These are phyloP conservation scores for Battus philenor DNA, from an alignment of 1,140 invertebrate genomes.

Conservation along the genomic window DNA sequence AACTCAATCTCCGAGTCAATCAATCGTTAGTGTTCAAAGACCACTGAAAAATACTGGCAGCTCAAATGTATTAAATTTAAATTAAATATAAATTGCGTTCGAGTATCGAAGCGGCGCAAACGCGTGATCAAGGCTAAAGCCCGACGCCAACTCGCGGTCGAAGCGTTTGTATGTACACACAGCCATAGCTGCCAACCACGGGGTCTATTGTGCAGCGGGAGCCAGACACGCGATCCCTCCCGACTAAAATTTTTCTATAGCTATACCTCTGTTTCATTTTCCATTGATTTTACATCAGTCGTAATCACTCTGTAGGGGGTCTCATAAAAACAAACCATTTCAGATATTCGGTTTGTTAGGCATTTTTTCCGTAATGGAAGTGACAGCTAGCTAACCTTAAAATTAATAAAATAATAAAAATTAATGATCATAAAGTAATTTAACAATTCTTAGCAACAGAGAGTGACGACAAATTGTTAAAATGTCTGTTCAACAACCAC, in stretches of 20 bases:
- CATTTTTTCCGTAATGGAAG: not conserved
- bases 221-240: constrained; percentile 65
- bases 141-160: constrained; percentile 57
- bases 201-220: constrained; percentile 57
- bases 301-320: constrained; percentile 8
- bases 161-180: constrained; percentile 38
- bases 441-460: too few species aligned
- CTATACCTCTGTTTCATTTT: constrained; percentile 50
- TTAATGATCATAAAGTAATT: too few species aligned
- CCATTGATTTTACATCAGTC: constrained; percentile 40
- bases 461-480: too few species aligned
- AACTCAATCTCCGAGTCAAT: constrained; percentile 5
- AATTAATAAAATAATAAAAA: too few species aligned
- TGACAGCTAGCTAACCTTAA: too few species aligned
- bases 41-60: constrained; percentile 20
- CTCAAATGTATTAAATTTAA: constrained; percentile 19
- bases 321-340: constrained; percentile 5
- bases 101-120: constrained; percentile 42
- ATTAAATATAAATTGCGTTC: constrained; percentile 31
- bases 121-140: constrained; percentile 65
- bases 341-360: not conserved
- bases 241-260: constrained; percentile 43
- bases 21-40: constrained; percentile 13
- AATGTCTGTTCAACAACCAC: too few species aligned
- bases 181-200: constrained; percentile 48